These are phyloP conservation scores for Osmoderma eremita DNA, from an alignment of 2,888 invertebrate genomes.

Conservation along the genomic window DNA sequence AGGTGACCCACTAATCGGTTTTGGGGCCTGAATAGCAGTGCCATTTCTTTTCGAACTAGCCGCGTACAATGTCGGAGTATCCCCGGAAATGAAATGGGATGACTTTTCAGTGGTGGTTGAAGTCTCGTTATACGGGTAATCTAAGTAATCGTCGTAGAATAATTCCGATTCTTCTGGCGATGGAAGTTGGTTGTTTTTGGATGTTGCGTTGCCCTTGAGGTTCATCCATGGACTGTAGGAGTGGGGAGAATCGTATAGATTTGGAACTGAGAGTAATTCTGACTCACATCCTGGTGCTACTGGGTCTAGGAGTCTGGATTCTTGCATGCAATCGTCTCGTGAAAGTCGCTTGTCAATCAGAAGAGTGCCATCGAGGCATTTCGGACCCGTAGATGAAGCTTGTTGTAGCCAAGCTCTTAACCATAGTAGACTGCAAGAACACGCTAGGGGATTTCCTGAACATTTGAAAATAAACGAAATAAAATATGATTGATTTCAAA, in stretches of 20 bases:
- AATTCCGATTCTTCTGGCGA: conserved; percentile 82
- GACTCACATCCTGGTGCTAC: conserved; percentile 77
- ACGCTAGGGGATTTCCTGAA: conserved; percentile 84
- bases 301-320: conserved; percentile 65
- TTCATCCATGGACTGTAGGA: conserved; percentile 69
- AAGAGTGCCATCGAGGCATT: conserved; percentile 81
- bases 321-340: conserved; percentile 72
- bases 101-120: conserved; percentile 50
- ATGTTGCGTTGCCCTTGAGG: conserved; percentile 64
- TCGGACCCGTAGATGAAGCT: conserved; percentile 78
- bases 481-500: too few relatives aligned
- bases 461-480: too few relatives aligned
- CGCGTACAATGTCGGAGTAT: conserved; percentile 71
- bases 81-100: conserved; percentile 67
- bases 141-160: conserved; percentile 84
- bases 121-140: conserved; percentile 67
- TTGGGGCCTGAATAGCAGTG: conserved; percentile 50
- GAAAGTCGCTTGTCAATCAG: conserved; percentile 79
- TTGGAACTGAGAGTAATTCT: conserved; percentile 65
- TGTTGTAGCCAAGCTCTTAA: conserved; percentile 84
- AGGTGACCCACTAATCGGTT: conserved; percentile 63
- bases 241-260: conserved; percentile 67
- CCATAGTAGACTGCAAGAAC: conserved; percentile 86
- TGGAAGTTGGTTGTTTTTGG: conserved; percentile 68
- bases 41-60: conserved; percentile 58